Percentiles rank a stretch among this genome's conserved stretches.
Conservation (phyloP, 2,797 vertebrate genomes). For the Rhinoraja longicauda region DNA sequence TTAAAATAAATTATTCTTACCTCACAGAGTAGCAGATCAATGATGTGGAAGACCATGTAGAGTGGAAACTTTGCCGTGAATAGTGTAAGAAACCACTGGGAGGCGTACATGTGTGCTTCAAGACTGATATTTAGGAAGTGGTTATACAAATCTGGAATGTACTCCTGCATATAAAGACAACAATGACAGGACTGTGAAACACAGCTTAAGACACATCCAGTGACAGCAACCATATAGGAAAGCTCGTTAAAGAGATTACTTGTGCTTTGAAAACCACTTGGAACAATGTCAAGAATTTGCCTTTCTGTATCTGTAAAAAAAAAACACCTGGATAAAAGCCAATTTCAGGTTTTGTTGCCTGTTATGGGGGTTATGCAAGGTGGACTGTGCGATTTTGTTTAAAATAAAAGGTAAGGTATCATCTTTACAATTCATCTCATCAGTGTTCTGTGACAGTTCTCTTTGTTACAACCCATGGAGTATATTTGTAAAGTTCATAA, state of each 20-base stretch:
- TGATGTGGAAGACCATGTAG: conserved; percentile 99
- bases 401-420: too few species aligned
- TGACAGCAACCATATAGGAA: background rate
- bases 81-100: conserved; percentile 97
- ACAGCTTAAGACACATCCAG: background rate
- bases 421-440: too few species aligned
- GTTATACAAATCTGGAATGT: conserved; percentile 87
- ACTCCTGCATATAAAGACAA: conserved; percentile 66
- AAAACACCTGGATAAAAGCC: background rate
- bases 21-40: conserved; percentile 94
- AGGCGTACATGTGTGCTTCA: conserved; percentile 98
- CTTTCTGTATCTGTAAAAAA: background rate
- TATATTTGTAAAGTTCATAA: background rate
- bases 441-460: too few species aligned
- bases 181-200: background rate
- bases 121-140: conserved; percentile 95
- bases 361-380: too few species aligned
- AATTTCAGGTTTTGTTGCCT: too few species aligned
- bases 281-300: background rate
- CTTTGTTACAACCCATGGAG: background rate
- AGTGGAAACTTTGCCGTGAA: conserved; percentile 98
- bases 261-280: background rate
- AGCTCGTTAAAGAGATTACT: background rate
- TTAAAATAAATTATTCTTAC: conserved; percentile 54
- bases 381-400: background rate